phyloP scores from a whole-genome alignment of 2,888 invertebrate species.

The Bibio marci region DNA sequence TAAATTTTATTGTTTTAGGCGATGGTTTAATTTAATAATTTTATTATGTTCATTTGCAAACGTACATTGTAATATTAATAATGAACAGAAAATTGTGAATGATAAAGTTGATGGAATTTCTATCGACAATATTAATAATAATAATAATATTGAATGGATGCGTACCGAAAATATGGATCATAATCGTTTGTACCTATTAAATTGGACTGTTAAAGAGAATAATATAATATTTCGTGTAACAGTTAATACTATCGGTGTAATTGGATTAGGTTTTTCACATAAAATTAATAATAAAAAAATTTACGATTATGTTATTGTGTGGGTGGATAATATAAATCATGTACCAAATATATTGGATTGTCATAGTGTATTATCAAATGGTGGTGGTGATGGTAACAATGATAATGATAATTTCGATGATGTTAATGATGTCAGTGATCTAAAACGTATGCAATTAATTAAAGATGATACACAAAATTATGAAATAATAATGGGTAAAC shows the following conservation, averaged over 20 bases:
- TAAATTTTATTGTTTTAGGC: no score
- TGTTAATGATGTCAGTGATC: no score
- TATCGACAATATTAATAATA: no score
- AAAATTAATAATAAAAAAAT: constrained; percentile 43
- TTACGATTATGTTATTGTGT: constrained; percentile 72
- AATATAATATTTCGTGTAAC: constrained; percentile 67
- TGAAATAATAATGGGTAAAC: constrained; percentile 54
- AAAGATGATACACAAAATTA: constrained; percentile 70
- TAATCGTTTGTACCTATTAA: constrained; percentile 31
- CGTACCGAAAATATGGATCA: constrained; percentile 26
- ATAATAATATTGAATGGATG: constrained; percentile 15
- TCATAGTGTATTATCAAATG: not conserved
- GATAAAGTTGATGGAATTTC: no score
- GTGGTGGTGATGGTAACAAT: no score
- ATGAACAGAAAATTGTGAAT: no score
- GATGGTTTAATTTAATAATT: no score
- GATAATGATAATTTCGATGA: no score
- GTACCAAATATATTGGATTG: constrained; percentile 54
- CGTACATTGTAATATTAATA: no score
- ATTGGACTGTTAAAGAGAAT: constrained; percentile 55
- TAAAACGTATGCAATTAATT: no score
- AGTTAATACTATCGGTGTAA: constrained; percentile 66
- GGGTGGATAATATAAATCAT: constrained; percentile 54
- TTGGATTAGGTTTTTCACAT: constrained; percentile 71
- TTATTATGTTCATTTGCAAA: no score